Evolutionary conservation across 2,888 invertebrate genomes (phyloP), one percentile per base, ranked within the genome.

Genomic region (Xestia ashworthii): DNA sequence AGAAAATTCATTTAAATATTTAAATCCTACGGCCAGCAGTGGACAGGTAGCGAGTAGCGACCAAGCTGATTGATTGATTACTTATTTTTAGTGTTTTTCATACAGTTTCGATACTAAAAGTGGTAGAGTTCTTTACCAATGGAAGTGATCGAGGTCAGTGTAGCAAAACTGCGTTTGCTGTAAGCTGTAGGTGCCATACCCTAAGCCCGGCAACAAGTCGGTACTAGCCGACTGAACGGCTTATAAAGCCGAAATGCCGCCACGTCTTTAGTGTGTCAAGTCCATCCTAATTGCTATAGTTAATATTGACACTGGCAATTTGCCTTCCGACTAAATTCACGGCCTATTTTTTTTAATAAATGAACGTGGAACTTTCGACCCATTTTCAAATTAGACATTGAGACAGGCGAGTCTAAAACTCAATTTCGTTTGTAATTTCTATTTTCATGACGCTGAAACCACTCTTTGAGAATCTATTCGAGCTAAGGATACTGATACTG

Each of bases 1-100:
- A 71, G 38, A 32, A 48, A 60, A 32, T 72, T 80, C 2, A 58
- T 80, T 73, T 80, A 58, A 80, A 78, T 78, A 80, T 73, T 78
- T 73, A 72, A 22, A 78, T 46, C 12, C 46, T 32, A 32, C 72
- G 41, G 19, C 14, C 44, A 25, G 12, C 12, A 46, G 16, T 72
- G 32, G 44, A 80, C 65, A 71, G 53, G 55, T 55, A n/a, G 41
- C 44, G n/a, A 9, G 55, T 55, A n/a, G 41, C 44, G n/a, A 9
- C 48, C 2, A 11, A n/a, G 41, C 65, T 80, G 55, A 71, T 58
- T 71, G 62, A 70, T 79, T 72, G 38, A 64, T 64, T 44, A 64
- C 41, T 64, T 64, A 8, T 71, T 78, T 71, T 71, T 11, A 72
- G 50, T 58, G 50, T 46, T 80, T 73, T 60, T 16, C 32, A 50